Evolutionary conservation across 2,797 vertebrate genomes (phyloP).

Genomic region (Todus mexicanus): DNA sequence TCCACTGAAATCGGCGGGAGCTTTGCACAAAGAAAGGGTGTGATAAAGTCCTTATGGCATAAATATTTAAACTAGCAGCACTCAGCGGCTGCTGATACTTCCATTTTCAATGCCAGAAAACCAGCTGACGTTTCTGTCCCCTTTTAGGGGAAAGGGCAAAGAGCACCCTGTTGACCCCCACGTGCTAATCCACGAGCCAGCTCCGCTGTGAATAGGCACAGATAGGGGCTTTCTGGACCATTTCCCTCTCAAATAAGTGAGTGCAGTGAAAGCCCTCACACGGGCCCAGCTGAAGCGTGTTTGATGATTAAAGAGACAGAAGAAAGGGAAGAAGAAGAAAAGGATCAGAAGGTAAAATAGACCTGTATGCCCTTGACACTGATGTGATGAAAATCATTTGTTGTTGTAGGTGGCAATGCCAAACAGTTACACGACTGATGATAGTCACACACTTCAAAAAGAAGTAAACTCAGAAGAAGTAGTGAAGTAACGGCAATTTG

Average conservation of each 20-base stretch:
- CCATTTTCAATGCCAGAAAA: constrained; percentile 13
- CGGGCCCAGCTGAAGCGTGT: neutral
- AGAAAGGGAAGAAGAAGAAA: neutral
- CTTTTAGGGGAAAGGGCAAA: neutral
- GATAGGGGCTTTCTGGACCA: neutral
- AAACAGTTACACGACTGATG: neutral
- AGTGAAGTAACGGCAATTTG: neutral
- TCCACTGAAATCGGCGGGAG: rapidly evolving
- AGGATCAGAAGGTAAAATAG: neutral
- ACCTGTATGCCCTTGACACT: neutral
- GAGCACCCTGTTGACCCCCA: neutral
- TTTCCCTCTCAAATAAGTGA: neutral
- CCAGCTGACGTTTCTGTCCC: neutral
- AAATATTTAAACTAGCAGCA: constrained; percentile 43
- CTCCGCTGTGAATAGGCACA: neutral
- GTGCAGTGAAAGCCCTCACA: neutral
- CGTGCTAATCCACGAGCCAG: neutral
- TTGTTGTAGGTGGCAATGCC: neutral
- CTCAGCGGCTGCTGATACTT: neutral
- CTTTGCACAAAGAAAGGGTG: neutral
- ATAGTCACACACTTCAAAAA: neutral
- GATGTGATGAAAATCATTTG: neutral
- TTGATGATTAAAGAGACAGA: neutral
- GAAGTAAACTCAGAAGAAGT: neutral
- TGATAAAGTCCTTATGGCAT: neutral